A percentile compares a stretch with the other conserved stretches of the same genome.
Conservation (phyloP, 2,113 vertebrate species). For the Sinosuthora webbiana region DNA sequence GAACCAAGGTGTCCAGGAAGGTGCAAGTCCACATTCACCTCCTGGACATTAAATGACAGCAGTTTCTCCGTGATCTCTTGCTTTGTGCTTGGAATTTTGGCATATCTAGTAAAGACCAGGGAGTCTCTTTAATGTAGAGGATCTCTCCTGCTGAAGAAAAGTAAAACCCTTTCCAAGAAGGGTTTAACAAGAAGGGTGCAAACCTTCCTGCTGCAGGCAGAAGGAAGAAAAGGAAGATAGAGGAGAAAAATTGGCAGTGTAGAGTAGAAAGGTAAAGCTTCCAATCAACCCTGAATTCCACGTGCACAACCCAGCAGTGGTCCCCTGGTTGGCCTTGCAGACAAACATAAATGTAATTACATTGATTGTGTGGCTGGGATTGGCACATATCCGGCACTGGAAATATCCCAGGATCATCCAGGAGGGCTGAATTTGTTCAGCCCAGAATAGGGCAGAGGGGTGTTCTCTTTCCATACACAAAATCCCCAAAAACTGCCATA, state of each 20-base stretch:
- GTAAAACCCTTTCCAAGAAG: not conserved
- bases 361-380: not conserved
- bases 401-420: not conserved
- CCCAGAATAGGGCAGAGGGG: not conserved
- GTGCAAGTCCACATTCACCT: not conserved
- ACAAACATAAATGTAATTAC: not conserved
- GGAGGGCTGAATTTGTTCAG: not conserved
- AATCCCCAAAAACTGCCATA: not conserved
- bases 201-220: not conserved
- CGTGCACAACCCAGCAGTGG: rapidly evolving
- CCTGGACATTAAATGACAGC: not conserved
- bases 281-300: not conserved
- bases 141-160: not conserved
- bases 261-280: not conserved
- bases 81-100: not conserved
- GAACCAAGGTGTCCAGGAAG: not conserved
- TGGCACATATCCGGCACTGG: not conserved
- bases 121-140: no score
- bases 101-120: not conserved
- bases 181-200: not conserved
- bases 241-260: not conserved
- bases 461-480: not conserved
- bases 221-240: not conserved
- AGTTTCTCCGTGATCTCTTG: not conserved
- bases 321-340: not conserved